Percentiles rank a stretch among this genome's conserved stretches.
Conservation (phyloP, 2,113 vertebrate genomes). For the Heterotis niloticus region DNA sequence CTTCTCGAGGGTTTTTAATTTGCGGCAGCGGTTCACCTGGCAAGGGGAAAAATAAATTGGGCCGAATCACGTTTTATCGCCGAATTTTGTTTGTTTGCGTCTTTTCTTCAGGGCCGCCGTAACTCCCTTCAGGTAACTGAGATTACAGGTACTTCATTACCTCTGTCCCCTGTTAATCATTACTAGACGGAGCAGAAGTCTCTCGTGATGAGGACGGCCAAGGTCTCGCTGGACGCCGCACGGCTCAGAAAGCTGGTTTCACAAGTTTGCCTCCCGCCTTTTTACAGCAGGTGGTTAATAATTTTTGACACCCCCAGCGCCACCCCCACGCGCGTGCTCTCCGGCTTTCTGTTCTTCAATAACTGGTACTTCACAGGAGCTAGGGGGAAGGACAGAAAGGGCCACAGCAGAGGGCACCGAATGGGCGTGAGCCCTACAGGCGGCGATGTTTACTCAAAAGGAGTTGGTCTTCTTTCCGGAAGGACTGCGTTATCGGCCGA, state of each 20-base stretch:
- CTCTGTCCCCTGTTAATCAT: neutral
- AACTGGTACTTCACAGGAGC: neutral
- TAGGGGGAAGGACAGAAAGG: too few species aligned
- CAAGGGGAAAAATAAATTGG: neutral
- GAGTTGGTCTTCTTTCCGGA: neutral
- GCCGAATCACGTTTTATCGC: too few species aligned
- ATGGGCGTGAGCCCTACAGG: neutral
- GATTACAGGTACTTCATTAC: neutral
- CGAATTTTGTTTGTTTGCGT: too few species aligned
- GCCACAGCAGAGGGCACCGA: neutral
- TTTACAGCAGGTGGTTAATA: slow-evolving; percentile 9
- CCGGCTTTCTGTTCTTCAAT: neutral
- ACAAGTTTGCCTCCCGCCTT: slow-evolving; percentile 1
- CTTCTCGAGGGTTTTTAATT: neutral
- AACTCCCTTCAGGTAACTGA: too few species aligned
- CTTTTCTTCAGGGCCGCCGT: too few species aligned
- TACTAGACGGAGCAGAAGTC: neutral
- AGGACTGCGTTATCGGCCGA: neutral
- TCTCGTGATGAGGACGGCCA: neutral
- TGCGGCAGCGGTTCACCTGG: neutral
- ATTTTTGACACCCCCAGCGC: neutral
- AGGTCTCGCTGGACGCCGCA: neutral
- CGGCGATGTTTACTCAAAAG: slow-evolving; percentile 5
- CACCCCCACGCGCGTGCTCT: too few species aligned
- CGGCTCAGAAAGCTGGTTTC: neutral